These are phyloP conservation scores for Tenualosa ilisha DNA, from an alignment of 2,797 vertebrate species.

Conservation along the genomic window DNA sequence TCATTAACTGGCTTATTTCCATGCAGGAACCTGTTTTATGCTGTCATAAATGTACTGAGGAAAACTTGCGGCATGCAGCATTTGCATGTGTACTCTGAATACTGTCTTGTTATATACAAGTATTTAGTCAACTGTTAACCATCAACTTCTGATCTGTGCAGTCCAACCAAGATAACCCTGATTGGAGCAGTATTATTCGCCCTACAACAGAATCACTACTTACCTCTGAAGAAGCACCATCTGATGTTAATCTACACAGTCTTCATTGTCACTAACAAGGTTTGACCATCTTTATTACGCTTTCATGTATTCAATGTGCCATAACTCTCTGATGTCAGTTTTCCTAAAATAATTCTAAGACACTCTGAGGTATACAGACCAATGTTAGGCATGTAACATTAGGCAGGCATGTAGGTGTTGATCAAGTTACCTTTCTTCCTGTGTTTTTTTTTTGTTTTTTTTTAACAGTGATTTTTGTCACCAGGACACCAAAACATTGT, in stretches of 20 bases:
- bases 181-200: slow-evolving; percentile 91
- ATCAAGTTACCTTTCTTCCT: too few relatives aligned
- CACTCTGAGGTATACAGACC: background rate
- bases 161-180: slow-evolving; percentile 90
- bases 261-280: slow-evolving; percentile 88
- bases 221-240: slow-evolving; percentile 83
- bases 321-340: too few relatives aligned
- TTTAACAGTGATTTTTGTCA: too few relatives aligned
- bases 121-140: background rate
- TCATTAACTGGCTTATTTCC: background rate
- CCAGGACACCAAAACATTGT: too few relatives aligned
- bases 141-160: slow-evolving; percentile 57
- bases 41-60: background rate
- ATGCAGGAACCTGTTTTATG: background rate
- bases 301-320: background rate
- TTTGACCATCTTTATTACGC: slow-evolving; percentile 50
- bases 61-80: too few relatives aligned
- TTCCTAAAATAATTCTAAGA: too few relatives aligned
- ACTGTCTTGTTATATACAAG: background rate
- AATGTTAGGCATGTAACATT: background rate
- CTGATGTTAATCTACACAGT: slow-evolving; percentile 89
- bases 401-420: too few relatives aligned
- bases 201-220: slow-evolving; percentile 81
- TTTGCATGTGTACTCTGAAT: too few relatives aligned
- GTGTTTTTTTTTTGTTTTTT: too few relatives aligned